phyloP scores from a whole-genome alignment of 2,888 invertebrate genomes.

The Altica lythri region DNA sequence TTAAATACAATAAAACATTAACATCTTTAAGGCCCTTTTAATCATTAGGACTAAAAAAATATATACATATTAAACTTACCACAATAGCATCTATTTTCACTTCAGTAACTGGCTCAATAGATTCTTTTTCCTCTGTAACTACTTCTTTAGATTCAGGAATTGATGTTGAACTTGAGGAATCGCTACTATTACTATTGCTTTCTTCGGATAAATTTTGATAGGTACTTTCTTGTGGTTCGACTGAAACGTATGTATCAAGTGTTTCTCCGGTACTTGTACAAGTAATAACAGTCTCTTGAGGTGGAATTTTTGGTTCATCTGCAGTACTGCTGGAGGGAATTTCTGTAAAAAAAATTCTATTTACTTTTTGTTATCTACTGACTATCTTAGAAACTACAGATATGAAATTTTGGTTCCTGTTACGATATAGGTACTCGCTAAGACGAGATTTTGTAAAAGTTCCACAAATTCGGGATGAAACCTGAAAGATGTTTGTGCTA shows the following conservation, averaged over 20 bases:
- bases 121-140: constrained; percentile 55
- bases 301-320: constrained; percentile 21
- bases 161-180: constrained; percentile 21
- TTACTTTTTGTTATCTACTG: no score
- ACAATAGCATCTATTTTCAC: constrained; percentile 26
- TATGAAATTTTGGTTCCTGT: no score
- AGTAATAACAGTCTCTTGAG: constrained; percentile 35
- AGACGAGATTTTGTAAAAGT: no score
- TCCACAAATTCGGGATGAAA: no score
- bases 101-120: constrained; percentile 56
- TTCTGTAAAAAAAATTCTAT: background rate
- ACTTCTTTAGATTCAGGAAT: constrained; percentile 15
- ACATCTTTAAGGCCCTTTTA: background rate
- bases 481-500: no score
- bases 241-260: constrained; percentile 44
- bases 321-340: constrained; percentile 26
- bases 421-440: no score
- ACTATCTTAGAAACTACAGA: no score
- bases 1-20: constrained; percentile 8
- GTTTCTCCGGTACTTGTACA: constrained; percentile 34
- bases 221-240: constrained; percentile 33
- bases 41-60: background rate
- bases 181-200: constrained; percentile 23
- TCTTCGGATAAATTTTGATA: constrained; percentile 24
- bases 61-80: constrained; percentile 12